phyloP scores from a whole-genome alignment of 1,140 invertebrate genomes.

The Drosophila nasuta region DNA sequence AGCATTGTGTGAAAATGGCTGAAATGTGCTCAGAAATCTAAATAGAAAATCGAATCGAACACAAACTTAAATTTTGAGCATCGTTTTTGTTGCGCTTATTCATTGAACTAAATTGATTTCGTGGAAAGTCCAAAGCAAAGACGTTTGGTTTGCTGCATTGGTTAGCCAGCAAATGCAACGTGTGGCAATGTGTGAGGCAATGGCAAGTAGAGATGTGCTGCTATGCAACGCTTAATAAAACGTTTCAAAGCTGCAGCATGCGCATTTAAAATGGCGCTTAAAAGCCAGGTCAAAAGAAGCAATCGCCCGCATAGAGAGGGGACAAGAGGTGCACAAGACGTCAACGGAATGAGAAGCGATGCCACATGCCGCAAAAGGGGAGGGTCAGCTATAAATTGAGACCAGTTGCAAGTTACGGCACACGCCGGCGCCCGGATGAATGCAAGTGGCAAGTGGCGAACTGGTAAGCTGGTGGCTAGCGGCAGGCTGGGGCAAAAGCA shows the following conservation, averaged over 20 bases:
- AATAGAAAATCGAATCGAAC: too few relatives aligned
- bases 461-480: conserved; percentile 9
- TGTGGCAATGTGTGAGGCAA: conserved; percentile 30
- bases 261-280: conserved; percentile 55
- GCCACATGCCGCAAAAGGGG: neutral
- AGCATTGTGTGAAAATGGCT: too few relatives aligned
- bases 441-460: conserved; percentile 1
- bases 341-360: too few relatives aligned
- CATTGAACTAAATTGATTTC: conserved; percentile 30
- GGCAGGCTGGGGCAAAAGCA: conserved; percentile 54
- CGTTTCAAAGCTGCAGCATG: conserved; percentile 27
- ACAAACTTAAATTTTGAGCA: neutral
- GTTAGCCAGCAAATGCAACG: conserved; percentile 17
- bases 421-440: conserved; percentile 20
- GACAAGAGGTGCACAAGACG: neutral
- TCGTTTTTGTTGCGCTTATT: conserved; percentile 1
- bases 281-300: conserved; percentile 58
- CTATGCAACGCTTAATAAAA: conserved; percentile 39
- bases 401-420: conserved; percentile 37
- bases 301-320: conserved; percentile 11
- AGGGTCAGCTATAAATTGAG: conserved; percentile 32
- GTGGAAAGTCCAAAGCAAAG: conserved; percentile 11
- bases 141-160: conserved; percentile 6
- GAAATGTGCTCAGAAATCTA: too few relatives aligned
- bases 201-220: conserved; percentile 5